Evolutionary conservation across 2,113 vertebrate genomes (phyloP).

Genomic region (Neodontobutis hainanensis): DNA sequence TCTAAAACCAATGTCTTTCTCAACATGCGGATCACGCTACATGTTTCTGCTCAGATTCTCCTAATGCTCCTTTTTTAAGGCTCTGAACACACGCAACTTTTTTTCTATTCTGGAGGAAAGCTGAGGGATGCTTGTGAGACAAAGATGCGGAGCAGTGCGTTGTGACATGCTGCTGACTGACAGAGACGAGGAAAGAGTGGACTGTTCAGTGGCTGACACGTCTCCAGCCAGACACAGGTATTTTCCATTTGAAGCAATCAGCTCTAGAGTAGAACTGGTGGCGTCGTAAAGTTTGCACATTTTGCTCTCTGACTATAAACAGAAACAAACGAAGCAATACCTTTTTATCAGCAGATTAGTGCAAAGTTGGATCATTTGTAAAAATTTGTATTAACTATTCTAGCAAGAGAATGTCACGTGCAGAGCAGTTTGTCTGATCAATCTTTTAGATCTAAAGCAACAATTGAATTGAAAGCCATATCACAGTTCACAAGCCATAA

Average conservation of each 20-base stretch:
- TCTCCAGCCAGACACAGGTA: slow-evolving; percentile 71
- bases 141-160: slow-evolving; percentile 61
- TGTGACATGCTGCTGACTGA: slow-evolving; percentile 76
- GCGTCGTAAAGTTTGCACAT: slow-evolving; percentile 3
- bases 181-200: slow-evolving; percentile 67
- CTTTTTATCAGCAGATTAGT: slow-evolving; percentile 11
- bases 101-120: slow-evolving; percentile 29
- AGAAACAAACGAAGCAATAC: slow-evolving; percentile 45
- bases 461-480: slow-evolving; percentile 65
- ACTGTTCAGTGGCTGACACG: slow-evolving; percentile 65
- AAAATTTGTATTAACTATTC: slow-evolving; percentile 4
- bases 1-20: slow-evolving; percentile 22
- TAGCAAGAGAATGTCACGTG: neutral
- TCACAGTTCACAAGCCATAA: slow-evolving; percentile 59
- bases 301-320: slow-evolving; percentile 11
- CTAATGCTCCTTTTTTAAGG: slow-evolving; percentile 2
- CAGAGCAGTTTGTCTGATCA: slow-evolving; percentile 22
- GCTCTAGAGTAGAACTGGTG: neutral
- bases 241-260: slow-evolving; percentile 28
- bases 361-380: neutral
- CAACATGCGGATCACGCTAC: slow-evolving; percentile 56
- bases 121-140: slow-evolving; percentile 65
- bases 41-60: slow-evolving; percentile 24
- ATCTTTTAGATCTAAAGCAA: slow-evolving; percentile 43
- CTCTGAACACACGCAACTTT: slow-evolving; percentile 34